Percentiles rank a stretch among this genome's conserved stretches.
Evolutionary conservation across 2,113 vertebrate species (phyloP).

Genomic region (Ptyas mucosa): DNA sequence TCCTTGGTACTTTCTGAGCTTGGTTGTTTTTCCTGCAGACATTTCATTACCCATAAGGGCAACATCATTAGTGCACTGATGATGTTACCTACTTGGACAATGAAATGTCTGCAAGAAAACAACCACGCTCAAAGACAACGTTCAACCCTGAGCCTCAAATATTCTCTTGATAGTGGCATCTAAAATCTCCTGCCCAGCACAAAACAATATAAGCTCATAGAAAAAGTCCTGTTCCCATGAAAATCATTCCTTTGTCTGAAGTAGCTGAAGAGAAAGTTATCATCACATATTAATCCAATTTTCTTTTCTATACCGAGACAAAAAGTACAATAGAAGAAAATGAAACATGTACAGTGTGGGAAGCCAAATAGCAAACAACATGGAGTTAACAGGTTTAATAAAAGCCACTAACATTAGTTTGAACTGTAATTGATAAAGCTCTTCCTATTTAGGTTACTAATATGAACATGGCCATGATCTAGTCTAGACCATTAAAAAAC

Average conservation of each 20-base stretch:
- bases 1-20: background rate
- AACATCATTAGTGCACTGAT: too few species aligned
- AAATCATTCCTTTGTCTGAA: constrained; percentile 35
- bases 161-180: constrained; percentile 28
- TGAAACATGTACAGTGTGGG: accelerated
- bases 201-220: background rate
- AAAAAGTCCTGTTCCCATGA: background rate
- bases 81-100: too few species aligned
- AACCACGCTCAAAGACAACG: background rate
- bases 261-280: constrained; percentile 1
- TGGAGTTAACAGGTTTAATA: background rate
- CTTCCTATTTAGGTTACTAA: background rate
- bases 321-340: accelerated
- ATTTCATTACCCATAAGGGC: background rate
- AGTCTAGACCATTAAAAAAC: background rate
- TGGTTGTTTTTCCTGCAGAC: background rate
- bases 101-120: too few species aligned
- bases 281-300: background rate
- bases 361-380: background rate
- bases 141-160: background rate
- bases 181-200: constrained; percentile 15
- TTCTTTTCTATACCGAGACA: background rate
- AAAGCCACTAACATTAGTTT: background rate
- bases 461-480: background rate
- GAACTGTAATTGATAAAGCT: background rate